These are phyloP conservation scores for Dipus sagitta DNA, from an alignment of 2,797 vertebrate genomes.

Conservation along the genomic window DNA sequence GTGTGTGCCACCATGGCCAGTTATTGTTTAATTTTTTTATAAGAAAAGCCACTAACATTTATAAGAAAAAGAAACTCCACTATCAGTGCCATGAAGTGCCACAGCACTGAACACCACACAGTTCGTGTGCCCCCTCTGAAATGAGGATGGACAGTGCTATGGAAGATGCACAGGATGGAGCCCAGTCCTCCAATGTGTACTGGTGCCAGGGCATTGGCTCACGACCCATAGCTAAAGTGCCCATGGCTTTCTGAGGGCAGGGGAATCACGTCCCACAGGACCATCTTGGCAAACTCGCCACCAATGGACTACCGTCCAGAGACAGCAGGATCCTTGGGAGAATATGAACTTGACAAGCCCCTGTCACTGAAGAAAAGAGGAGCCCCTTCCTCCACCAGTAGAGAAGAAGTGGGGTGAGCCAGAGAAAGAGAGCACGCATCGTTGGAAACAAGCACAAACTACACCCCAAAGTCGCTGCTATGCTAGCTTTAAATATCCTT, in stretches of 20 bases:
- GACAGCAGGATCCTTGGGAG: fast-evolving
- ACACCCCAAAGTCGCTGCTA: not conserved
- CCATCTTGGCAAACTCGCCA: not conserved
- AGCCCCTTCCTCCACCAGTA: not conserved
- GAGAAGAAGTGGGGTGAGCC: no score
- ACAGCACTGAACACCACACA: not conserved
- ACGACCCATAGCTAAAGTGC: not conserved
- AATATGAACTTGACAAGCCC: not conserved
- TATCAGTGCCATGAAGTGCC: not conserved
- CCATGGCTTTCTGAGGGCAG: not conserved
- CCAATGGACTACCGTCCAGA: not conserved
- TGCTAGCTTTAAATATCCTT: not conserved
- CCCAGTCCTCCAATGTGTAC: not conserved
- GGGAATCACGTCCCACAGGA: fast-evolving
- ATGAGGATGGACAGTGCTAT: not conserved
- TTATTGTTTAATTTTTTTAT: not conserved
- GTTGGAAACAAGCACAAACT: not conserved
- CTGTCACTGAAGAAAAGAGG: not conserved
- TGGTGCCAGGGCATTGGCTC: fast-evolving
- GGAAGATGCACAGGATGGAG: no score
- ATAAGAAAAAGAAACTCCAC: not conserved
- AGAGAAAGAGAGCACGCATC: not conserved
- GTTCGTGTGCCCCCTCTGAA: not conserved
- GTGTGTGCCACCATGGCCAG: not conserved
- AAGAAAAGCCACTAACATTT: not conserved